Conservation (phyloP, 2,113 vertebrate species). For the Pelobates fuscus region DNA sequence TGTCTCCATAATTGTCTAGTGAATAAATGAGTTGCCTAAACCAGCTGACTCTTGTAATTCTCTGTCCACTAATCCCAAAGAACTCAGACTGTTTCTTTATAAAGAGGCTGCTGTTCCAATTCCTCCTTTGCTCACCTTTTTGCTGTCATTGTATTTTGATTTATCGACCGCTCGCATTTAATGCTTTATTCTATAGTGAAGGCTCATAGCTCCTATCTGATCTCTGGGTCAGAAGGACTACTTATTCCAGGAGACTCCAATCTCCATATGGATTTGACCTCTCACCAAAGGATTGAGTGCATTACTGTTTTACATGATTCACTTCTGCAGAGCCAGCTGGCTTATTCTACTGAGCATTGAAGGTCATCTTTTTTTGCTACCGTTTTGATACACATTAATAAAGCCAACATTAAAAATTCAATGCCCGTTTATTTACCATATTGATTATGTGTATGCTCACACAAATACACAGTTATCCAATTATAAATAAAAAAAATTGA, state of each 20-base stretch:
- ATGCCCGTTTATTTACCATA: not conserved
- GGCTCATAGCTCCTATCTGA: slow-evolving; percentile 53
- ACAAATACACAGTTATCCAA: no score
- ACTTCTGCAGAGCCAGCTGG: slow-evolving; percentile 55
- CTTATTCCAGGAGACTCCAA: slow-evolving; percentile 60
- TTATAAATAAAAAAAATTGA: no score
- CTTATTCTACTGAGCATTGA: slow-evolving; percentile 44
- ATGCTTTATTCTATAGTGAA: slow-evolving; percentile 42
- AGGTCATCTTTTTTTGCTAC: slow-evolving; percentile 59
- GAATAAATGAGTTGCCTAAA: no score
- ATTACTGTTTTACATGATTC: slow-evolving; percentile 51
- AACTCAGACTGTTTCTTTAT: no score
- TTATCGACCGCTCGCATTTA: slow-evolving; percentile 54
- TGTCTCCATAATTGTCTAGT: no score
- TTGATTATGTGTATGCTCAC: no score
- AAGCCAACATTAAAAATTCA: not conserved
- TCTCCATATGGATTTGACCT: slow-evolving; percentile 62
- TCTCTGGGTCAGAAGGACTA: slow-evolving; percentile 60
- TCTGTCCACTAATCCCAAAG: no score
- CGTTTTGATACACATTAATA: slow-evolving; percentile 54
- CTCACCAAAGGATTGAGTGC: slow-evolving; percentile 56
- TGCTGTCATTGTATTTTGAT: slow-evolving; percentile 59
- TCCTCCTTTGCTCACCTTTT: slow-evolving; percentile 22
- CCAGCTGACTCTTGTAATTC: no score
- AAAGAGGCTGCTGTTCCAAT: no score